Evolutionary conservation across 2,113 vertebrate species (phyloP), one percentile per base, ranked within the genome.

Genomic region (Ifrita kowaldi): DNA sequence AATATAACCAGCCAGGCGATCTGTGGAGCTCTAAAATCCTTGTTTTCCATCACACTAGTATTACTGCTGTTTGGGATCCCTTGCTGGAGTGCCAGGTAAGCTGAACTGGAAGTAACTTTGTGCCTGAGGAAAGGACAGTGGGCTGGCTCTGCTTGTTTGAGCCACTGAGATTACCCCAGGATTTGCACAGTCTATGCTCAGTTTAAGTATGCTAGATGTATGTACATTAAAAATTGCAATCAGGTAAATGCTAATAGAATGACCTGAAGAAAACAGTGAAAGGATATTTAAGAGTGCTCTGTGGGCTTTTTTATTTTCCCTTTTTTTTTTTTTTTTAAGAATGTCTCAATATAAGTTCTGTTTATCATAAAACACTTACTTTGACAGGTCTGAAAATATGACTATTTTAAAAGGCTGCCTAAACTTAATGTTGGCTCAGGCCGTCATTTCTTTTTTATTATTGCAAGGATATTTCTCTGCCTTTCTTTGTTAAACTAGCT

Each of bases 1-100:
- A 3, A 3, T 16, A 14, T 37, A 62, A 67, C 6, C 14, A 63
- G 39, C 11, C 0, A 13, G 11, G 14, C 0, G 0, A 50, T 12
- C 28, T 80, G 4, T 20, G 47, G 22, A 82, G 28, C 30, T 69
- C 24, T 16, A 9, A 73, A 76, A 16, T 16, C 46, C 24, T n/a
- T 60, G 17, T 52, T 78, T 62, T 74, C 39, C 8, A 23, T 23
- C 13, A 11, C 28, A 32, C 11, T 18, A 18, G 33, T 57, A 3
- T 32, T 16, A 6, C 19, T 69, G 52, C 13, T 74, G 5, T 50
- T 57, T 89, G 24, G 21, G 30, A 5, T 37, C 11, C 53, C 30
- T 75, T 82, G 42, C n/a, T 74, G 39, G 35, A 83, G 28, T 39
- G 27, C 11, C 18, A 4, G 13, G 16, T 27, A 64, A 47, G 7